Evolutionary conservation across 1,140 invertebrate species (phyloP).

Genomic region (Scaptodrosophila lebanonensis): DNA sequence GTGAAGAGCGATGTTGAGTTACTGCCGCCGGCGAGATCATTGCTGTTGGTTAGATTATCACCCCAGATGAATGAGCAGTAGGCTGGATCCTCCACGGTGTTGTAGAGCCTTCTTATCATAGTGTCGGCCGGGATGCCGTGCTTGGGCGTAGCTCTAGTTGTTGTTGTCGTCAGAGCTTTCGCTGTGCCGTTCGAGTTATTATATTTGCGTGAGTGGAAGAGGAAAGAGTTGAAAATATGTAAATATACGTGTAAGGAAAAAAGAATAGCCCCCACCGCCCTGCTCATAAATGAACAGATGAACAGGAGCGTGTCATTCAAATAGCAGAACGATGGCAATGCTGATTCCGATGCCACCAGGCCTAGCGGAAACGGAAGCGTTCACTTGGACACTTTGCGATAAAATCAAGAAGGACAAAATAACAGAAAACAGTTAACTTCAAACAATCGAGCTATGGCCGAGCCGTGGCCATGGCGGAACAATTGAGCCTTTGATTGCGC

Average conservation of each 20-base stretch:
- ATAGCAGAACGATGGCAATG: conserved; percentile 6
- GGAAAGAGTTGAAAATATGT: conserved; percentile 1
- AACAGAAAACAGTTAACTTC: conserved; percentile 1
- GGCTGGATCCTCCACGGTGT: conserved; percentile 70
- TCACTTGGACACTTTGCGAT: conserved; percentile 50
- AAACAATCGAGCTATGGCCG: conserved; percentile 1
- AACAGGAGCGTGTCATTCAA: conserved; percentile 47
- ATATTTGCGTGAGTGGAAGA: not conserved
- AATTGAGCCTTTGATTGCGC: conserved; percentile 61
- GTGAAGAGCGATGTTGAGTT: conserved; percentile 24
- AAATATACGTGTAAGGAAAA: conserved; percentile 24
- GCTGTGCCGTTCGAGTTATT: not conserved
- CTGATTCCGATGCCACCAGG: not conserved
- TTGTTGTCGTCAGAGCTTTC: not conserved
- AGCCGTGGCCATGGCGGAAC: conserved; percentile 23
- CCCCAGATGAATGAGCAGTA: conserved; percentile 73
- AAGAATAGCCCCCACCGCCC: not conserved
- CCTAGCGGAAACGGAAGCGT: conserved; percentile 58
- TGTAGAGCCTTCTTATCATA: conserved; percentile 73
- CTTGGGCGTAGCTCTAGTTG: not conserved
- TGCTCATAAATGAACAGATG: conserved; percentile 27
- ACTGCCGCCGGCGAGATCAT: conserved; percentile 31
- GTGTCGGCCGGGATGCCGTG: conserved; percentile 15
- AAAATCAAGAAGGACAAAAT: conserved; percentile 49
- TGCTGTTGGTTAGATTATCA: conserved; percentile 50